Base-by-base conservation (phyloP, 1,140 invertebrate species). In the Drosophila trapezifrons region DNA sequence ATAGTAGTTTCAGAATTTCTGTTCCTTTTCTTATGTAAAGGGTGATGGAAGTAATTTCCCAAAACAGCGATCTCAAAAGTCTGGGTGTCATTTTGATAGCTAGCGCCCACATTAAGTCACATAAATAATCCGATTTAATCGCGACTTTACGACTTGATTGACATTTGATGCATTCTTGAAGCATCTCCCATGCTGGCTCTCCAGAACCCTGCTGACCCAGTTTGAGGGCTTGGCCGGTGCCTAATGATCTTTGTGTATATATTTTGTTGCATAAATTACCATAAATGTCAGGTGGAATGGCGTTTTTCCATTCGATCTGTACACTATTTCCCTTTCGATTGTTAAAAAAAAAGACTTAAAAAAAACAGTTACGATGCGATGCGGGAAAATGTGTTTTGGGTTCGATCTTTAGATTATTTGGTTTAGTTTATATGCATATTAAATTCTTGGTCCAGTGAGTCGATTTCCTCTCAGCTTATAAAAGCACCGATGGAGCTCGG, bases 61-160 rank as follows among this genome's bases (percentile, higher is more conserved):
- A 35, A 75, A 35, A 12, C 18, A 15, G 55, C 7, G 18, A 38
- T n/a, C n/a, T 25, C 13, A 47, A 73, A 22, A 25, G 27, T 45
- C 37, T 52, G 12, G 47, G 63, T 59, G 60, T 55, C 40, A 55
- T 22, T 67, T 51, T 66, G 45, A 52, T n/a, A 12, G 17, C 35
- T 18, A 37, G 42, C 25, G 55, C 59, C 72, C 54, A 67, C 47
- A 17, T 47, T 35, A n/a, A 2, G 45, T 20, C 4, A 45, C 54
- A 76, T 67, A 76, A 76, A 76, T 20, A 37, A 9, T 9, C 29
- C 15, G 55, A 60, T 47, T 62, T 25, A 18, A 65, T 74, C 54
- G 27, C n/a, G 22, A 52, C 27, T 78, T 86, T 52, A 82, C 55
- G 74, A 43, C 52, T 42, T 76, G 78, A 82, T 86, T 82, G 81